These are phyloP conservation scores for honey bee (Apis mellifera) DNA, from an alignment of 1,140 invertebrate species.

Conservation along the genomic window Amel_HAv3.1 CM009935.2:4194001-4194500, in stretches of 20 bases:
- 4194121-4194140: background rate
- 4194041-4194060: background rate
- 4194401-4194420: slow-evolving; percentile 56
- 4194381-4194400: slow-evolving; percentile 50
- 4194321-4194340: slow-evolving; percentile 47
- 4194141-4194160: background rate
- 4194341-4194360: slow-evolving; percentile 62
- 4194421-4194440: slow-evolving; percentile 13
- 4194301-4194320: slow-evolving; percentile 43
- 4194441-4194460: slow-evolving; percentile 18
- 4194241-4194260: slow-evolving; percentile 25
- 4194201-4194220: slow-evolving; percentile 24
- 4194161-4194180: background rate
- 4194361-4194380: slow-evolving; percentile 43
- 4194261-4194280: slow-evolving; percentile 42
- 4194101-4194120: background rate
- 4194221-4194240: slow-evolving; percentile 57
- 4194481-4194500: background rate
- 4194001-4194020: too few relatives aligned
- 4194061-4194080: background rate
- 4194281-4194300: slow-evolving; percentile 55
- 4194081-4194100: background rate
- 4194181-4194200: slow-evolving; percentile 17
- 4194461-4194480: background rate
- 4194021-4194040: background rate